Base-by-base conservation (phyloP, 2,888 invertebrate species). In the Oscheius myriophilus region DNA sequence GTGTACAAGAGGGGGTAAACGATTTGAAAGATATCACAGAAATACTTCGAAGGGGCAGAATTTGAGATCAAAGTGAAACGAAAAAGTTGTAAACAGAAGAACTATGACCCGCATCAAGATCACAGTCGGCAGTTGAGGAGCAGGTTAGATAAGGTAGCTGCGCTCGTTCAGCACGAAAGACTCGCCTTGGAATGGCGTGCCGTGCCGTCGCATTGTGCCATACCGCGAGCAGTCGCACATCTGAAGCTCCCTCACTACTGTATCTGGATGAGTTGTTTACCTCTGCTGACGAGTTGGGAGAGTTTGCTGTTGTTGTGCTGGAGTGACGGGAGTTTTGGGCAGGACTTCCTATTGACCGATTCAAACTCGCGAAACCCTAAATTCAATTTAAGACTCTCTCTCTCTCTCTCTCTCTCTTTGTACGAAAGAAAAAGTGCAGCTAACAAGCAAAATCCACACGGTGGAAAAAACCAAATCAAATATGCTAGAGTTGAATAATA, bases 111-210 rank as follows among this genome's bases (percentile, higher is more conserved):
- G 33, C 33, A 33, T 33, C 4, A 33, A 33, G 33, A 33, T 33
- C 33, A 33, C 33, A 33, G 33, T 6, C n/a, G 33, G 33, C 33
- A 33, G 33, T 33, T 33, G 33, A 33, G 33, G 33, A 33, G 49
- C 18, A 18, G n/a, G 14, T 59, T 73, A 84, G 51, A 84, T 85
- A 45, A 85, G 76, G 72, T 82, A 84, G 63, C 76, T 82, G 64
- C 80, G 72, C 53, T 85, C 84, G 67, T 85, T 85, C 57, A 85
- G 75, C 26, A 85, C 81, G 64, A 85, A 85, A 25, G 84, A 83
- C 67, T 85, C 85, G 53, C 85, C 85, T 67, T 85, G 85, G 67
- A 78, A 85, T 16, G 83, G 73, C 41, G 76, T 67, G 7, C 69
- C 49, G 46, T 64, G 70, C 21, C 76, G 73, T 21, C 77, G 70